Percentiles rank a stretch among this genome's conserved stretches.
phyloP scores from a whole-genome alignment of 2,888 invertebrate genomes.

The Nomada ferruginata region DNA sequence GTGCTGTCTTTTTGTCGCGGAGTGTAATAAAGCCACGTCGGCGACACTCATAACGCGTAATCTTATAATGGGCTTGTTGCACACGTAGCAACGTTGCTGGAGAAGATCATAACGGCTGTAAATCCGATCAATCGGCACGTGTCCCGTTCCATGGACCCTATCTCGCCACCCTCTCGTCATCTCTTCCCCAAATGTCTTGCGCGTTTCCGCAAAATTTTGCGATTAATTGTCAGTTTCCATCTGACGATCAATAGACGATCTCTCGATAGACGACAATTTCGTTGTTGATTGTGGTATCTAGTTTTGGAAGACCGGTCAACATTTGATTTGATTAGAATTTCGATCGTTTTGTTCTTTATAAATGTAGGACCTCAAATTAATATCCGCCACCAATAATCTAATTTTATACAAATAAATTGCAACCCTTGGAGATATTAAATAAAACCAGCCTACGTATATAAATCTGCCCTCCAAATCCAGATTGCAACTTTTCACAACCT shows the following conservation, averaged over 20 bases:
- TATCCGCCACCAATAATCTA: no score
- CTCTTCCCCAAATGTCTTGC: constrained; percentile 33
- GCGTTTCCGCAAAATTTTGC: constrained; percentile 48
- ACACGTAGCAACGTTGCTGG: constrained; percentile 69
- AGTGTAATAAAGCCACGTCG: constrained; percentile 67
- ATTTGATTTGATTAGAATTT: background rate
- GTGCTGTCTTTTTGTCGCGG: no score
- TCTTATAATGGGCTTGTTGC: constrained; percentile 79
- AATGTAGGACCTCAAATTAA: no score
- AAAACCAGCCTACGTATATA: no score
- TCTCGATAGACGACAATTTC: constrained; percentile 30
- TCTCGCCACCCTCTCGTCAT: constrained; percentile 3
- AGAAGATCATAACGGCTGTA: constrained; percentile 69
- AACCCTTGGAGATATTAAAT: no score
- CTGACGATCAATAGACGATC: constrained; percentile 41
- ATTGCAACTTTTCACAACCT: no score
- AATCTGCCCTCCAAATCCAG: no score
- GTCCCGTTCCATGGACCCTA: constrained; percentile 30
- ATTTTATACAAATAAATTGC: no score
- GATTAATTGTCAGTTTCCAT: constrained; percentile 39
- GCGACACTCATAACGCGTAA: constrained; percentile 71
- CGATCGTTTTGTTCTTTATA: background rate
- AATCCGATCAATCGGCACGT: constrained; percentile 72
- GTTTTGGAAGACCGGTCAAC: background rate
- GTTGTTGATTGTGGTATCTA: constrained; percentile 22